These are phyloP conservation scores for Euclidia mi DNA, from an alignment of 2,888 invertebrate genomes.

Conservation along the genomic window DNA sequence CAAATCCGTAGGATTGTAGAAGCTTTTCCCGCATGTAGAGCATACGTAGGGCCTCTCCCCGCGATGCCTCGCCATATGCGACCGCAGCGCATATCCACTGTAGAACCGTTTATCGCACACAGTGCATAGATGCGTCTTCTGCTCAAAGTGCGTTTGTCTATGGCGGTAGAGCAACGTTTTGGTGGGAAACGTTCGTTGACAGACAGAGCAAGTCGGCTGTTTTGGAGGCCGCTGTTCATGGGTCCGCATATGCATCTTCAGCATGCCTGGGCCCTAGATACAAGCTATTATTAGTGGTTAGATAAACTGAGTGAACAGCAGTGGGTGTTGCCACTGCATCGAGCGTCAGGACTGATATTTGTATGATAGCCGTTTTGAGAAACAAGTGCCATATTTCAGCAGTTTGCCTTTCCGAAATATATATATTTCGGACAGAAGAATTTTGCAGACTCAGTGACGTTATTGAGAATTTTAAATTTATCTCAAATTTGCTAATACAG, in stretches of 20 bases:
- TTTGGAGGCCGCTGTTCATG: constrained; percentile 90
- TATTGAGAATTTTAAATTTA: no score
- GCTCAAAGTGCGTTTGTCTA: constrained; percentile 91
- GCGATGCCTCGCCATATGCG: constrained; percentile 86
- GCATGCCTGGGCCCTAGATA: constrained; percentile 90
- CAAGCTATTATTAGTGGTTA: not conserved
- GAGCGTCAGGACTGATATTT: not conserved
- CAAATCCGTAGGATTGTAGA: constrained; percentile 89
- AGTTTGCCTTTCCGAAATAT: no score
- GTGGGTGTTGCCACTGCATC: not conserved
- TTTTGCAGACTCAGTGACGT: no score
- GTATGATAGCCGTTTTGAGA: not conserved
- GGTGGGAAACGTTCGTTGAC: constrained; percentile 90
- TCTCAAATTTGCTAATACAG: no score
- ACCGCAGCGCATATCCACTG: constrained; percentile 85
- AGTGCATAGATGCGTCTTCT: constrained; percentile 85
- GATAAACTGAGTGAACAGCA: not conserved
- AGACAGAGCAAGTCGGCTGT: constrained; percentile 91
- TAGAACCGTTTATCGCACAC: constrained; percentile 88
- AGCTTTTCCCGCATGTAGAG: constrained; percentile 89
- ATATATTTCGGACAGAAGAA: no score
- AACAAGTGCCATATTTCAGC: no score
- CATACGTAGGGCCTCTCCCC: constrained; percentile 89
- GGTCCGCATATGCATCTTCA: constrained; percentile 92
- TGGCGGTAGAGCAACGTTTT: constrained; percentile 91